These are phyloP conservation scores for Drosophila diplacantha DNA, from an alignment of 2,888 invertebrate species.

Conservation along the genomic window DNA sequence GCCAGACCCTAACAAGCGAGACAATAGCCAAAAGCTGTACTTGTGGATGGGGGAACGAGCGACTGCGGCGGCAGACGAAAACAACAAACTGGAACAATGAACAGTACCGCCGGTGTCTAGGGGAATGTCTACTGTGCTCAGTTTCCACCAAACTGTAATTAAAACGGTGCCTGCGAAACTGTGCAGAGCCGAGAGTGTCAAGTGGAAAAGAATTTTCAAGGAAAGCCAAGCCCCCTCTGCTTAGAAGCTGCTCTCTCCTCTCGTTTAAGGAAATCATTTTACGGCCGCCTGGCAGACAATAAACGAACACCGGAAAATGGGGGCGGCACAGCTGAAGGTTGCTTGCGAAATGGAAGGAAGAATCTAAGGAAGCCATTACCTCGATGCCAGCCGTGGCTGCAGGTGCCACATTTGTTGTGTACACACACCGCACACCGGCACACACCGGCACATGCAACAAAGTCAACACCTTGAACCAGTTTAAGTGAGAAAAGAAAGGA, in stretches of 20 bases:
- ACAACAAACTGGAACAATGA: conserved; percentile 43
- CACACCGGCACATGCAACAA: conserved; percentile 39
- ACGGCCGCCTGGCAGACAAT: conserved; percentile 67
- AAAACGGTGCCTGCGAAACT: conserved; percentile 59
- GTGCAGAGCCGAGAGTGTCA: conserved; percentile 60
- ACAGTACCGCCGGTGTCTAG: conserved; percentile 26
- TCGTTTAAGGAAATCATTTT: conserved; percentile 64
- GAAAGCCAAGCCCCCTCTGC: neutral
- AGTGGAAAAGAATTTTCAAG: conserved; percentile 55
- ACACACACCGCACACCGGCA: conserved; percentile 8
- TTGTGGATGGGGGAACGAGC: conserved; percentile 39
- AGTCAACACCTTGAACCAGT: conserved; percentile 71
- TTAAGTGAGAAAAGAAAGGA: conserved; percentile 48
- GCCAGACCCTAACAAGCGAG: conserved; percentile 58
- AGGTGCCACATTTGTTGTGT: conserved; percentile 43
- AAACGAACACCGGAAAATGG: conserved; percentile 38
- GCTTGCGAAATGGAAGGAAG: conserved; percentile 44
- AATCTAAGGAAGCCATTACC: conserved; percentile 41
- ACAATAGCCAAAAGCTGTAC: conserved; percentile 65
- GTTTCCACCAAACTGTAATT: conserved; percentile 59
- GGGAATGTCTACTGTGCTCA: conserved; percentile 39
- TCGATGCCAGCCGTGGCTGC: conserved; percentile 26
- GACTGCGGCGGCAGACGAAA: conserved; percentile 8
- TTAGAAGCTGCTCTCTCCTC: neutral
- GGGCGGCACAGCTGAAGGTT: conserved; percentile 42